Conservation (phyloP, 2,888 invertebrate species). For the Sminthurides aquaticus region DNA sequence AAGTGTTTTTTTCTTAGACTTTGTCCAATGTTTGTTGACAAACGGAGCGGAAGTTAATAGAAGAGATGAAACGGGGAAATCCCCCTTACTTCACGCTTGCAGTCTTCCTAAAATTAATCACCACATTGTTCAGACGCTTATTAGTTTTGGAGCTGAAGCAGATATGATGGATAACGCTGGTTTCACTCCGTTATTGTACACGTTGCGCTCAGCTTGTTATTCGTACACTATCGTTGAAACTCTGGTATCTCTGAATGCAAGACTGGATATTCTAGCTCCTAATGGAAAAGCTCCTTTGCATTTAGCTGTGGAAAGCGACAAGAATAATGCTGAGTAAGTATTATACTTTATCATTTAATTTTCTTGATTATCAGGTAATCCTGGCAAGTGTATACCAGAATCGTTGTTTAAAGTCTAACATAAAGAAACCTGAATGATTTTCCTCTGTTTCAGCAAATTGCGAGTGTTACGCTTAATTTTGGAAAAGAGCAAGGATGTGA, state of each 20-base stretch:
- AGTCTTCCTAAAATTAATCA: constrained; percentile 25
- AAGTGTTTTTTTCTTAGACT: no score
- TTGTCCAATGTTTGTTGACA: constrained; percentile 23
- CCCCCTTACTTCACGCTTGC: constrained; percentile 36
- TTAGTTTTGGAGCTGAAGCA: constrained; percentile 33
- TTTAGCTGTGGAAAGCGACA: constrained; percentile 29
- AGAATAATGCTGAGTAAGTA: constrained; percentile 32
- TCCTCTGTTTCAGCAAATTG: constrained; percentile 32
- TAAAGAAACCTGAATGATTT: no score
- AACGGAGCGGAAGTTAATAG: constrained; percentile 36
- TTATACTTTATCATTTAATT: no score
- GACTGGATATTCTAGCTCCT: constrained; percentile 27
- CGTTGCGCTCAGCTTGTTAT: constrained; percentile 32
- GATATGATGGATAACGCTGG: constrained; percentile 36
- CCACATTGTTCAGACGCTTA: constrained; percentile 32
- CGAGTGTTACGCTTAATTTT: constrained; percentile 36
- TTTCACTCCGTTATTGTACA: constrained; percentile 31
- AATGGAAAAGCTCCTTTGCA: constrained; percentile 38
- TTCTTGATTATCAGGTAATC: neutral
- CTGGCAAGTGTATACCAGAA: constrained; percentile 1
- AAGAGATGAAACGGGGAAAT: constrained; percentile 33
- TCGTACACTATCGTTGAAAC: constrained; percentile 31
- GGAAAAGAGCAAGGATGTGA: constrained; percentile 34
- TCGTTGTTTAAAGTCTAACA: no score
- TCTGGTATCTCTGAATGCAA: constrained; percentile 30